phyloP scores from a whole-genome alignment of 2,888 invertebrate species.

The Troides helena region DNA sequence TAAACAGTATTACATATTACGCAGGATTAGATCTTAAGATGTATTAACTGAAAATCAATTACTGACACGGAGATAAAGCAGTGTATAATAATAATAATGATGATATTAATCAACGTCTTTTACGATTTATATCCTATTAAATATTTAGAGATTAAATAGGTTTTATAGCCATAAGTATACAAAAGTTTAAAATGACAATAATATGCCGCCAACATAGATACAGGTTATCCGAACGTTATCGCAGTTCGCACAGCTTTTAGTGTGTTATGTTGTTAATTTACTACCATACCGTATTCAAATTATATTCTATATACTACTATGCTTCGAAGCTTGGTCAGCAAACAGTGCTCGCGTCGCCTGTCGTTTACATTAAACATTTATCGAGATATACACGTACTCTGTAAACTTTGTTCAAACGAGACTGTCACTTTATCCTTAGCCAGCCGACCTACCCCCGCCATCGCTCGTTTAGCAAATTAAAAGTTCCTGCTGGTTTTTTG shows the following conservation, averaged over 20 bases:
- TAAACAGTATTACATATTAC: neutral
- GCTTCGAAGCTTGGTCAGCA: neutral
- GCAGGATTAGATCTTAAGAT: neutral
- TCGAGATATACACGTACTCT: neutral
- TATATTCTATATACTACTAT: constrained; percentile 4
- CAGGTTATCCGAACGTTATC: neutral
- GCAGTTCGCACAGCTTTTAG: neutral
- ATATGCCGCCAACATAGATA: neutral
- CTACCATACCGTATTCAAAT: constrained; percentile 2
- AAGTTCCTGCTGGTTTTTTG: neutral
- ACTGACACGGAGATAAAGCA: too few species aligned
- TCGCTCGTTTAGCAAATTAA: neutral
- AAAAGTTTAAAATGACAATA: too few species aligned
- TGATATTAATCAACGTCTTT: too few species aligned
- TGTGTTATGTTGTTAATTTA: constrained; percentile 3
- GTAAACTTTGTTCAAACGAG: neutral
- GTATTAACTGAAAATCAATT: neutral
- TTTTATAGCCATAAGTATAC: too few species aligned
- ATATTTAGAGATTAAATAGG: too few species aligned
- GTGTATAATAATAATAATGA: too few species aligned
- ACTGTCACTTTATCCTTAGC: neutral
- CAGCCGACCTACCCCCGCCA: neutral
- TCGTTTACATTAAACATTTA: neutral
- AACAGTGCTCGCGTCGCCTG: neutral
- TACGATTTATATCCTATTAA: too few species aligned